Conservation (phyloP, 2,888 invertebrate genomes). For the Ophion obscuratus region DNA sequence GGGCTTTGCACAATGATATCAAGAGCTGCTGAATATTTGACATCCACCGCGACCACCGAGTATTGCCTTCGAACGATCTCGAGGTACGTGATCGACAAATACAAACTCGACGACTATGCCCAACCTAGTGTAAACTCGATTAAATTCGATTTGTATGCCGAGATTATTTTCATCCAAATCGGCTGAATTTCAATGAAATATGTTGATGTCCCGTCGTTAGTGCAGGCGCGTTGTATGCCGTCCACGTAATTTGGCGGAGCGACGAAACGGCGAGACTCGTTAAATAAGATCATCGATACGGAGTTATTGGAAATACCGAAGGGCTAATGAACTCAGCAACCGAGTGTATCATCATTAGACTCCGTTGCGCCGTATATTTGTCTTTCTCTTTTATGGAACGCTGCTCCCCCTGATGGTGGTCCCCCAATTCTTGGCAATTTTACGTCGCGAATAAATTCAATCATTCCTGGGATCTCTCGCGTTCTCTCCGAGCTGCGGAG, state of each 20-base stretch:
- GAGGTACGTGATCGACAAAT: background rate
- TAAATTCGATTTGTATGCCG: no score
- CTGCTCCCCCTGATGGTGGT: background rate
- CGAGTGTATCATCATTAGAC: slow-evolving; percentile 52
- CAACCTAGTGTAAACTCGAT: no score
- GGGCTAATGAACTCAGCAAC: slow-evolving; percentile 55
- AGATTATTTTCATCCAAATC: slow-evolving; percentile 1
- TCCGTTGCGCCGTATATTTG: slow-evolving; percentile 11
- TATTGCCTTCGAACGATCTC: no score
- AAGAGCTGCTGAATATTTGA: no score
- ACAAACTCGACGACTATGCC: background rate
- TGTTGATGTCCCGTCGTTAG: slow-evolving; percentile 7
- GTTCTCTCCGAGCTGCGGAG: background rate
- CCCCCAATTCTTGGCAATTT: slow-evolving; percentile 30
- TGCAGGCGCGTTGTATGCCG: background rate
- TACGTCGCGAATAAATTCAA: slow-evolving; percentile 52
- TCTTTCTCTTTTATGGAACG: slow-evolving; percentile 29
- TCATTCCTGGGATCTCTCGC: slow-evolving; percentile 45
- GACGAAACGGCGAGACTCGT: slow-evolving; percentile 16
- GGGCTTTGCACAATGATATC: no score
- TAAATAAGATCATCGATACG: slow-evolving; percentile 24
- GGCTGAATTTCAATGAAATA: slow-evolving; percentile 2
- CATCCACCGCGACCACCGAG: no score
- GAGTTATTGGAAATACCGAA: slow-evolving; percentile 12
- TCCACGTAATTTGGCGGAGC: slow-evolving; percentile 12